A percentile compares a stretch with the other conserved stretches of the same genome.
Conservation (phyloP, 2,797 vertebrate genomes). For the Lacerta viridis region DNA sequence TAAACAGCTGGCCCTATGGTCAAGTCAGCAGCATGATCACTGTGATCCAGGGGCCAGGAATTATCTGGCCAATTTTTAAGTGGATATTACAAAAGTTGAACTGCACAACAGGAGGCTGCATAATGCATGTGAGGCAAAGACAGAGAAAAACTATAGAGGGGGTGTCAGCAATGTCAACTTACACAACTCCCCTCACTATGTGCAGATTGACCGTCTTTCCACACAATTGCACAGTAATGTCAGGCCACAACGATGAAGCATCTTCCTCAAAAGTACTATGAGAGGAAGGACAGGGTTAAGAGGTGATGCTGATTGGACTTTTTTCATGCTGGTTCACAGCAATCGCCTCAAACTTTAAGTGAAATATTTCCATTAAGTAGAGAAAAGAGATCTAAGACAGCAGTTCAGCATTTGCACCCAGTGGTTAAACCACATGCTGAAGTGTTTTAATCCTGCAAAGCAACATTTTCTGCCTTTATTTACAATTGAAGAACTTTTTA, state of each 20-base stretch:
- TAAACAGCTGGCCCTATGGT: neutral
- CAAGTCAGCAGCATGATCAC: neutral
- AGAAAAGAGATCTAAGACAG: slow-evolving; percentile 52
- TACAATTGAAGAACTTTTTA: neutral
- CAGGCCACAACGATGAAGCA: neutral
- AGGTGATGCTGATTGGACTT: neutral
- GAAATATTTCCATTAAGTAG: slow-evolving; percentile 53
- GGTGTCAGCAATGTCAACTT: neutral
- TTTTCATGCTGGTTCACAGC: slow-evolving; percentile 46
- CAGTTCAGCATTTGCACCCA: neutral
- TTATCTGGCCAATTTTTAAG: neutral
- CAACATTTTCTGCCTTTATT: slow-evolving; percentile 2
- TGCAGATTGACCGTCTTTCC: neutral
- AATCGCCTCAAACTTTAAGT: slow-evolving; percentile 34
- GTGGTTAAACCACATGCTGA: neutral
- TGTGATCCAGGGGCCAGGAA: neutral
- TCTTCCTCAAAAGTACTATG: neutral
- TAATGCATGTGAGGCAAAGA: neutral
- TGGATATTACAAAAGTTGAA: neutral
- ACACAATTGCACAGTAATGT: neutral
- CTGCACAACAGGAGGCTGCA: neutral
- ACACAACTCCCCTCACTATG: neutral
- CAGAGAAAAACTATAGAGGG: neutral
- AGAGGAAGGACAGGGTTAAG: neutral
- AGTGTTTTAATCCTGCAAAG: neutral